phyloP scores from a whole-genome alignment of 2,113 vertebrate genomes.

The Coracopsis vasa region DNA sequence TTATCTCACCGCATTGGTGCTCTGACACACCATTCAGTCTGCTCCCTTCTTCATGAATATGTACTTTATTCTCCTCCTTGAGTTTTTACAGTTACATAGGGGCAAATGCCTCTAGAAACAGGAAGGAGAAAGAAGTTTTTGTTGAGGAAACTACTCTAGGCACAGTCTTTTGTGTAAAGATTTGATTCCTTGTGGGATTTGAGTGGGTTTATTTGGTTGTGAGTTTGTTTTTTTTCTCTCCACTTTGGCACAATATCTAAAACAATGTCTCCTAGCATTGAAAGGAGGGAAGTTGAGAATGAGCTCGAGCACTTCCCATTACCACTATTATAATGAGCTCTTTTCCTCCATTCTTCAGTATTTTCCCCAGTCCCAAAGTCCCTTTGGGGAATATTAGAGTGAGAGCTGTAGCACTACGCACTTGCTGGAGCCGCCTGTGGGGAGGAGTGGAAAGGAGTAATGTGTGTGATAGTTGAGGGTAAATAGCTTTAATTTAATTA shows the following conservation, averaged over 20 bases:
- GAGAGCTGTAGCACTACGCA: not conserved
- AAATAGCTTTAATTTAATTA: constrained; percentile 69
- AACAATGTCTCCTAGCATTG: not conserved
- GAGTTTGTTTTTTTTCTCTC: not conserved
- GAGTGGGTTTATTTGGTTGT: not conserved
- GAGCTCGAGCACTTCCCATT: not conserved
- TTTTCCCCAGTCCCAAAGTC: not conserved
- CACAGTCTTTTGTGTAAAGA: not conserved
- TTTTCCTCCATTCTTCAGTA: not conserved
- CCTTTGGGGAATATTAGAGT: not conserved
- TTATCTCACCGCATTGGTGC: not conserved
- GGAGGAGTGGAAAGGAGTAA: not conserved
- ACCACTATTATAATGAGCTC: not conserved
- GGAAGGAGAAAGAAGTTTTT: not conserved
- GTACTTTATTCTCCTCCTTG: not conserved
- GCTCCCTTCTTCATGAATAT: not conserved
- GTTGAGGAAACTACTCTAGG: not conserved
- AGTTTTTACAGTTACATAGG: not conserved
- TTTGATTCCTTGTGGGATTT: not conserved
- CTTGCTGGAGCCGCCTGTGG: not conserved
- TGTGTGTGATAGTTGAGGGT: not conserved
- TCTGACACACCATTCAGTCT: not conserved
- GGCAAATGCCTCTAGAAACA: not conserved
- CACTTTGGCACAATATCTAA: not conserved
- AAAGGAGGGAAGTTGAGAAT: not conserved